Percentiles rank a stretch among this genome's conserved stretches.
Conservation (phyloP, 1,140 invertebrate species). For the Nixonia krombeini region DNA sequence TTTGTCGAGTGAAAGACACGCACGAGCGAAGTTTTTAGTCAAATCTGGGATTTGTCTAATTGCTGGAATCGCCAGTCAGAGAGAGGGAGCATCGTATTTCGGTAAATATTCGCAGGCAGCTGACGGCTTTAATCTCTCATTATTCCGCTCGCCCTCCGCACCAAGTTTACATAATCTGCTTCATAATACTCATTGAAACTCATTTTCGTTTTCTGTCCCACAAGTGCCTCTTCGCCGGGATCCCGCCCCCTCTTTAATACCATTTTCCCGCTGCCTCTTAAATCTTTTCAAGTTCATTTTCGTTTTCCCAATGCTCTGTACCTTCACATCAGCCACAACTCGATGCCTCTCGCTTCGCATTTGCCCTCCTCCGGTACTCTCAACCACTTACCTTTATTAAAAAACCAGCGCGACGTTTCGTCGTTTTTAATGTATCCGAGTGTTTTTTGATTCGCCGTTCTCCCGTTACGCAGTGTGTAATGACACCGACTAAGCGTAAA, state of each 20-base stretch:
- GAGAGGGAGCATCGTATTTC: too few species aligned
- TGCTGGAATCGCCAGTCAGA: too few species aligned
- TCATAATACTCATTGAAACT: slow-evolving; percentile 18
- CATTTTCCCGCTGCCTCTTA: slow-evolving; percentile 28
- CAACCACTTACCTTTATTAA: slow-evolving; percentile 53
- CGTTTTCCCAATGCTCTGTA: slow-evolving; percentile 33
- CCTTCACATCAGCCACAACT: slow-evolving; percentile 32
- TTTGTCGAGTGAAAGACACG: too few species aligned
- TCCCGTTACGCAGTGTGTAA: slow-evolving; percentile 35
- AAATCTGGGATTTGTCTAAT: too few species aligned
- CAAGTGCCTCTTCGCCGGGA: slow-evolving; percentile 23
- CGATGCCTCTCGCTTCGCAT: slow-evolving; percentile 25
- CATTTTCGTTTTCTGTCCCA: slow-evolving; percentile 21
- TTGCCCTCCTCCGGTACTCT: slow-evolving; percentile 10
- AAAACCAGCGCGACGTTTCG: slow-evolving; percentile 29
- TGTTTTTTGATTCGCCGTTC: slow-evolving; percentile 46
- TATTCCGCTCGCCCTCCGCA: slow-evolving; percentile 15
- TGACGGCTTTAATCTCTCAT: slow-evolving; percentile 6
- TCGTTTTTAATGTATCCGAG: slow-evolving; percentile 47
- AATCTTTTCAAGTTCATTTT: slow-evolving; percentile 45
- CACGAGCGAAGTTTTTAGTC: too few species aligned
- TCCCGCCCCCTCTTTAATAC: slow-evolving; percentile 29
- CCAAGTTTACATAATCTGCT: slow-evolving; percentile 25
- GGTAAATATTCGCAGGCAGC: not conserved
- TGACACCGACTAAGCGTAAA: slow-evolving; percentile 23